Percentiles rank a stretch among this genome's conserved stretches.
Conservation (phyloP, 2,888 invertebrate species). For the Cybosia mesomella region DNA sequence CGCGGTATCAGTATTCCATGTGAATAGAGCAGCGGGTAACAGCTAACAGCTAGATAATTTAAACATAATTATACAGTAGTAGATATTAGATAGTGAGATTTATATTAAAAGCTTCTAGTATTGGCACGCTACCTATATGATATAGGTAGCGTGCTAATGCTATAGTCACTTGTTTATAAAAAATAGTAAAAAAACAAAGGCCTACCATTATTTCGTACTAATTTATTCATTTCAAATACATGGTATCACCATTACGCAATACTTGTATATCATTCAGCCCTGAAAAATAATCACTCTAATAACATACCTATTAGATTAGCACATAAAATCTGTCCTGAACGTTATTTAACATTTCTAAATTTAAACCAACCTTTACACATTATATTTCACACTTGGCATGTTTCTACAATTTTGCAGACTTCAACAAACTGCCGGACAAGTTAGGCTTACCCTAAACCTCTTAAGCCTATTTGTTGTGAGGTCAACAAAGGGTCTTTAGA, state of each 20-base stretch:
- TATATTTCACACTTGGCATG: constrained; percentile 1
- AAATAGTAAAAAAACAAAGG: too few species aligned
- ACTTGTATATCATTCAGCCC: too few species aligned
- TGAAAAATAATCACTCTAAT: neutral
- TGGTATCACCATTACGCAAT: too few species aligned
- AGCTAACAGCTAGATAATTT: too few species aligned
- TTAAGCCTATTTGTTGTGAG: constrained; percentile 20
- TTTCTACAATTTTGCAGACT: constrained; percentile 5
- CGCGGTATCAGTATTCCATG: too few species aligned
- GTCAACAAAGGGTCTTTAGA: constrained; percentile 18
- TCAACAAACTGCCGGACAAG: constrained; percentile 13
- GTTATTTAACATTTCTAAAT: neutral
- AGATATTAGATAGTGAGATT: too few species aligned
- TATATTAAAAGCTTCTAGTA: too few species aligned
- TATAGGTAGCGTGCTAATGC: too few species aligned
- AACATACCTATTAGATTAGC: neutral
- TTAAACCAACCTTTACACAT: neutral
- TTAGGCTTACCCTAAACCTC: constrained; percentile 12
- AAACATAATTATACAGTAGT: too few species aligned
- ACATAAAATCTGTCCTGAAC: neutral
- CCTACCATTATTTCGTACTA: neutral
- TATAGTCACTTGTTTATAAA: too few species aligned
- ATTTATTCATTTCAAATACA: neutral
- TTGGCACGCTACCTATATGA: too few species aligned
- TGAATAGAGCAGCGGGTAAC: too few species aligned